Conservation (phyloP, 2,797 vertebrate genomes). For the Serranus cabrilla region DNA sequence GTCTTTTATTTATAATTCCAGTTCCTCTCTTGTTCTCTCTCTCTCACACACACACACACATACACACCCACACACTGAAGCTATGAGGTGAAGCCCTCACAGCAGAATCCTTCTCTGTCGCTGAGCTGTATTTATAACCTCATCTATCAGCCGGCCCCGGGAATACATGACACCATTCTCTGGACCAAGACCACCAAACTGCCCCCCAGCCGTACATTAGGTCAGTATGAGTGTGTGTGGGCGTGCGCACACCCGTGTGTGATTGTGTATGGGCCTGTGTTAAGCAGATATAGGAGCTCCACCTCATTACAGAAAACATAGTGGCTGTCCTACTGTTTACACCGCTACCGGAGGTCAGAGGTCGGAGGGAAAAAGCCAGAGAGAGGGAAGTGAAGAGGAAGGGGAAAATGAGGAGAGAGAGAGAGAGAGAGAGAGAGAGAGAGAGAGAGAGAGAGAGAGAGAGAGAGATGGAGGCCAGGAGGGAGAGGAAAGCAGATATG, state of each 20-base stretch:
- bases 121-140: constrained; percentile 78
- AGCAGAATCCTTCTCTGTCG: constrained; percentile 75
- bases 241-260: constrained; percentile 9
- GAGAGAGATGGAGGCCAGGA: constrained; percentile 37
- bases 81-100: constrained; percentile 66
- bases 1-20: constrained; percentile 27
- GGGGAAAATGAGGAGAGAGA: constrained; percentile 27
- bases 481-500: constrained; percentile 43
- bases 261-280: constrained; percentile 32
- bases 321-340: constrained; percentile 46
- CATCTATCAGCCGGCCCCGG: constrained; percentile 72
- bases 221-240: constrained; percentile 34
- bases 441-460: constrained; percentile 44
- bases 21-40: neutral
- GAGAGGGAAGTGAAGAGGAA: constrained; percentile 13
- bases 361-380: constrained; percentile 32
- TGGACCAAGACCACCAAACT: constrained; percentile 75
- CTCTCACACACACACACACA: constrained; percentile 19
- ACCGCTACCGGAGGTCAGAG: constrained; percentile 58
- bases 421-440: constrained; percentile 38
- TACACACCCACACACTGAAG: constrained; percentile 36
- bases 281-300: constrained; percentile 57
- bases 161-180: constrained; percentile 73
- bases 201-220: constrained; percentile 75
- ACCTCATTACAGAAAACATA: constrained; percentile 53